Base-by-base conservation (phyloP, 2,113 vertebrate species). In the Carlito syrichta region DNA sequence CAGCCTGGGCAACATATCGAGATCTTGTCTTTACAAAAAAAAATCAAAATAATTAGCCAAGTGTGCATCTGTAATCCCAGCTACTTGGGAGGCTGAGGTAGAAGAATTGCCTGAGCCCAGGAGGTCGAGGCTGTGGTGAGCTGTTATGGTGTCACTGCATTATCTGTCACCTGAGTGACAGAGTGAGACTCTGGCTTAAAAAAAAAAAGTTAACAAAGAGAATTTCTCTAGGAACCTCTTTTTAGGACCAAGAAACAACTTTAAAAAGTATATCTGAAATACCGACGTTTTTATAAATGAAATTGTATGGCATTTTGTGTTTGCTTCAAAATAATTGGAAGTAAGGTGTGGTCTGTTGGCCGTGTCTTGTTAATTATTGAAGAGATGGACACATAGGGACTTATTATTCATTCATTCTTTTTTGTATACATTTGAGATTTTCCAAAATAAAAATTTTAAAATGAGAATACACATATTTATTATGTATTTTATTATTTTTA, bases 361-460 rank as follows among this genome's bases (percentile, higher is more conserved):
- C 23, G 81, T n/a, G 60, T 43, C 58, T 22, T 95, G 52, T 74
- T 60, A 91, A 81, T 71, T 66, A 94, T 2, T 79, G 7, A 71
- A 91, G 14, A 56, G 56, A 81, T 86, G 20, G 38, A 74, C 11
- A 40, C 23, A 68, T 25, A 66, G 16, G 12, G 27, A 74, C 30
- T 87, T 91, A 58, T 68, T 74, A n/a, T 66, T 79, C 40, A 66
- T 58, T 93, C 73, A 81, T 38, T 54, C 76, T 90, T 19, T 92
- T 43, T 52, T 89, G 62, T 89, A 6, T 56, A 85, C 73, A 89
- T 73, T 71, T 96, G 45, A 94, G 13, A 54, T 40, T 96, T 89
- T 48, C 54, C 79, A 78, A 71, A 86, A 43, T 40, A 71, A n/a
- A 60, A 30, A 19, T 58, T 86, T 35, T 48, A 89, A 89, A 95